Evolutionary conservation across 2,113 vertebrate genomes (phyloP).

Genomic region (Hypanus sabinus): DNA sequence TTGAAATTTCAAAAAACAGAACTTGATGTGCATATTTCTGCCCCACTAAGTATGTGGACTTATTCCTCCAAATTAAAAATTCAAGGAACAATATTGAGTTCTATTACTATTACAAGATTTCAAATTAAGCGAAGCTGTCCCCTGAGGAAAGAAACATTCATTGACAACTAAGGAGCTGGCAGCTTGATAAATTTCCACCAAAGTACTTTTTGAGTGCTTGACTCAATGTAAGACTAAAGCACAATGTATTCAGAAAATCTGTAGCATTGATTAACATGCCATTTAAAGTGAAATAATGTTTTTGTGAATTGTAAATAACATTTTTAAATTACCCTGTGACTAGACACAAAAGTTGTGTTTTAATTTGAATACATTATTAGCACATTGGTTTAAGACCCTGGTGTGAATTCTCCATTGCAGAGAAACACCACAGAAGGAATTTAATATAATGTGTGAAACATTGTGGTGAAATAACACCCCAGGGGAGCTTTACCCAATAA

Average conservation of each 20-base stretch:
- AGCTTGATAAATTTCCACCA: neutral
- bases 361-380: neutral
- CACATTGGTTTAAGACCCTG: neutral
- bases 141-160: neutral
- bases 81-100: neutral
- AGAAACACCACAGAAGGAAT: neutral
- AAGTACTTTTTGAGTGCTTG: neutral
- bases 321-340: neutral
- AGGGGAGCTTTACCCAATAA: neutral
- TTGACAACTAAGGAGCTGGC: neutral
- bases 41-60: no score
- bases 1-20: no score
- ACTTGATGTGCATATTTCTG: no score
- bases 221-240: neutral
- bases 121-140: neutral
- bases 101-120: neutral
- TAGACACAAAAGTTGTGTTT: no score
- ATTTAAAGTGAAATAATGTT: neutral
- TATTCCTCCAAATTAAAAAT: no score
- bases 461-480: neutral
- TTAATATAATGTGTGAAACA: conserved; percentile 18
- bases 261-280: neutral
- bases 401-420: neutral
- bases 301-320: neutral
- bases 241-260: no score